Evolutionary conservation across 2,888 invertebrate species (phyloP).

Genomic region (Nymphalis c-album): DNA sequence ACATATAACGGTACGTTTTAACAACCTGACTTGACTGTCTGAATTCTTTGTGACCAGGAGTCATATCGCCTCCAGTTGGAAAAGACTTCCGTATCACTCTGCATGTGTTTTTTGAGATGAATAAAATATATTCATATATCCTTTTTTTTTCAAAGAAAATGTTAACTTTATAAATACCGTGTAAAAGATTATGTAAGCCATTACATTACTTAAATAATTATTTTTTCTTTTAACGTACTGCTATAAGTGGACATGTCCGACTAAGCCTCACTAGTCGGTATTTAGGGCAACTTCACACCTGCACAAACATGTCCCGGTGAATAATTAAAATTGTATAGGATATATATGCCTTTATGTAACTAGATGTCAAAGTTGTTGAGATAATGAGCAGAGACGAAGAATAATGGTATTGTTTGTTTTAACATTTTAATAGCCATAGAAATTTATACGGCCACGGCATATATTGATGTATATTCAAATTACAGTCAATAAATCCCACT

Average conservation of each 20-base stretch:
- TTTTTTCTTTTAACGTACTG: background rate
- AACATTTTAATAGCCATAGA: slow-evolving; percentile 9
- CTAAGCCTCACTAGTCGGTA: slow-evolving; percentile 46
- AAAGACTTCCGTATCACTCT: no score
- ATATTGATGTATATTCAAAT: no score
- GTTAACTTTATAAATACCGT: background rate
- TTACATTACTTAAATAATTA: background rate
- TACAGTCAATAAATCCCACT: no score
- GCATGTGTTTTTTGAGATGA: no score
- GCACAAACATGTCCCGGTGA: slow-evolving; percentile 61
- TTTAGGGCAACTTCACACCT: slow-evolving; percentile 64
- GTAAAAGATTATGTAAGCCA: background rate
- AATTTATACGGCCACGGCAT: background rate
- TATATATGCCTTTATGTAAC: slow-evolving; percentile 31
- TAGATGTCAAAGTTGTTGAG: slow-evolving; percentile 23
- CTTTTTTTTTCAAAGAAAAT: background rate
- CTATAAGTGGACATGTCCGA: background rate
- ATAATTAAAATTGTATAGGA: slow-evolving; percentile 53
- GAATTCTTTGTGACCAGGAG: no score
- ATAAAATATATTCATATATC: no score
- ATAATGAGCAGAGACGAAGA: slow-evolving; percentile 20
- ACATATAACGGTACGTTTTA: no score
- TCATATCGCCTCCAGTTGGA: no score
- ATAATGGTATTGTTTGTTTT: slow-evolving; percentile 26
- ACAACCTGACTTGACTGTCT: no score